phyloP scores from a whole-genome alignment of 2,797 vertebrate species.

The Chelon labrosus region DNA sequence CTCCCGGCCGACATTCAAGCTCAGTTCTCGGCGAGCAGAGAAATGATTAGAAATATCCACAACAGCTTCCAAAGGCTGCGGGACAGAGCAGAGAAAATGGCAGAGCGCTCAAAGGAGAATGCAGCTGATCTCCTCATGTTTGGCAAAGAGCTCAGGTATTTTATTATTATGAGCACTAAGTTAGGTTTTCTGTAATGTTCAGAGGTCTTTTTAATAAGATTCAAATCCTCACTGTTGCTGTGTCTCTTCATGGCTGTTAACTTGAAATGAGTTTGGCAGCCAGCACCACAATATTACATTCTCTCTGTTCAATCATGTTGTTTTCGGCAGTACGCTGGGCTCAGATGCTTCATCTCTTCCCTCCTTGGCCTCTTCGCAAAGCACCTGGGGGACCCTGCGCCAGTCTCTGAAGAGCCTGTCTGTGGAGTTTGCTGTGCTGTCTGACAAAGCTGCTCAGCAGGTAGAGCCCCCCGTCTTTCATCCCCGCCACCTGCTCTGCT shows the following conservation, averaged over 20 bases:
- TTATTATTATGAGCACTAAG: constrained; percentile 40
- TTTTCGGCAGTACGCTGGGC: constrained; percentile 87
- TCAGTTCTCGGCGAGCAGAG: constrained; percentile 93
- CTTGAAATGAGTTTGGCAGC: constrained; percentile 54
- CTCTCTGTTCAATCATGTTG: constrained; percentile 27
- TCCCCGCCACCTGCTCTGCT: constrained; percentile 34
- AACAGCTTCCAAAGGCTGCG: constrained; percentile 96
- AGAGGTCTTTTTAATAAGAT: constrained; percentile 35
- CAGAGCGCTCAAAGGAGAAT: constrained; percentile 92
- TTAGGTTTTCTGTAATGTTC: constrained; percentile 3
- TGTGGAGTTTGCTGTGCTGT: constrained; percentile 92
- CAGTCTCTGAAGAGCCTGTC: constrained; percentile 94
- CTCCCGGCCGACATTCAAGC: constrained; percentile 94
- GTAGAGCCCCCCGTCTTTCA: constrained; percentile 74
- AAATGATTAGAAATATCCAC: constrained; percentile 94
- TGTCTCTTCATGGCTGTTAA: constrained; percentile 38
- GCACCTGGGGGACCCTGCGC: constrained; percentile 91
- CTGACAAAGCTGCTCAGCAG: constrained; percentile 96
- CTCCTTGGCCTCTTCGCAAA: constrained; percentile 88
- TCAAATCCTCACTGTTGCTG: constrained; percentile 23
- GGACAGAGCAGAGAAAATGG: constrained; percentile 93
- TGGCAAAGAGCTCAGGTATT: constrained; percentile 94
- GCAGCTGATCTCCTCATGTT: constrained; percentile 95
- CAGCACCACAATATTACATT: constrained; percentile 11
- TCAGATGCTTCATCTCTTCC: constrained; percentile 92